Percentiles rank a stretch among this genome's conserved stretches.
phyloP scores from a whole-genome alignment of 2,888 invertebrate species.

The Argyresthia goedartella region DNA sequence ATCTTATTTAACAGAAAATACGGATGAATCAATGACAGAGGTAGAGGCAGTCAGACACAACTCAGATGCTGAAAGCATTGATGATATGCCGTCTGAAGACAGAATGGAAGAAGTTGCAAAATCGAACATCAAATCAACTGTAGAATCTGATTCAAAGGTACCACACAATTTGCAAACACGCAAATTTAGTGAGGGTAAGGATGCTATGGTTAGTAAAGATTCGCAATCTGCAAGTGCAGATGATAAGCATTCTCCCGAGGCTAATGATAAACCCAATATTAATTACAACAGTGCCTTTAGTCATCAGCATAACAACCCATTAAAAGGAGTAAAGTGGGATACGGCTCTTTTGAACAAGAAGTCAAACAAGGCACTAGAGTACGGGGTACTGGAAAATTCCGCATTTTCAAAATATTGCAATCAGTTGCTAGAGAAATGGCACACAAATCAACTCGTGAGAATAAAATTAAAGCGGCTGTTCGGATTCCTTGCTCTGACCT shows the following conservation, averaged over 20 bases:
- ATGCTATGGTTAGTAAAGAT: no score
- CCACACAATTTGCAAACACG: no score
- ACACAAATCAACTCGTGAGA: slow-evolving; percentile 8
- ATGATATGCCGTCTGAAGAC: neutral
- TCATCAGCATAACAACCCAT: no score
- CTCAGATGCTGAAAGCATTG: neutral
- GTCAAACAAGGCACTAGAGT: neutral
- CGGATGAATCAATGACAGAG: neutral
- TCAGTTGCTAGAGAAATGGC: slow-evolving; percentile 14
- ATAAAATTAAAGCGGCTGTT: slow-evolving; percentile 15
- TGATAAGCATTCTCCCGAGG: no score
- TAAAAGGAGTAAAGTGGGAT: neutral
- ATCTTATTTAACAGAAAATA: neutral
- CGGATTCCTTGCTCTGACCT: slow-evolving; percentile 14
- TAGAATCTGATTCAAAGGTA: no score
- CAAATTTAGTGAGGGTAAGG: no score
- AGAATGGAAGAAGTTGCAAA: neutral
- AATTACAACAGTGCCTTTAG: no score
- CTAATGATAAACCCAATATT: no score
- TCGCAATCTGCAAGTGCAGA: no score
- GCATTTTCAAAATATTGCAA: slow-evolving; percentile 15
- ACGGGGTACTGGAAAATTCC: slow-evolving; percentile 7
- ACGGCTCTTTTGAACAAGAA: neutral
- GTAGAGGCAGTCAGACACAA: neutral
- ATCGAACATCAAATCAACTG: neutral